Evolutionary conservation across 1,140 invertebrate genomes (phyloP).

Genomic region (Drosophila pseudoananassae): DNA sequence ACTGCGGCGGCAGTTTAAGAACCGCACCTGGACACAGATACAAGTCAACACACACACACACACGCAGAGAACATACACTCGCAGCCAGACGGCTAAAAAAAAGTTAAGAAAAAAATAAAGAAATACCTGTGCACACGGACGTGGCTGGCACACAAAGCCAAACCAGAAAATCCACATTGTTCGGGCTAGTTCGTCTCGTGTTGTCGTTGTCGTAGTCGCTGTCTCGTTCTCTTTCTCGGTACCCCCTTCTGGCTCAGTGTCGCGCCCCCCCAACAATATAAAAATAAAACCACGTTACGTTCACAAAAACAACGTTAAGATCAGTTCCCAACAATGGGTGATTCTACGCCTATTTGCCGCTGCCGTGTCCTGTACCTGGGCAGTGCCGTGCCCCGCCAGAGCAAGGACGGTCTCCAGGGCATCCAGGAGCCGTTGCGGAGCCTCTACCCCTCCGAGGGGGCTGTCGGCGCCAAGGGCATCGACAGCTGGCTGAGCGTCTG

Average conservation of each 20-base stretch:
- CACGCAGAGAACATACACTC: slow-evolving; percentile 29
- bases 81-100: slow-evolving; percentile 3
- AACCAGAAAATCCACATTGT: slow-evolving; percentile 83
- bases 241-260: slow-evolving; percentile 12
- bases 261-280: neutral
- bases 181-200: slow-evolving; percentile 19
- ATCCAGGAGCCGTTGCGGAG: slow-evolving; percentile 98
- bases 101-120: neutral
- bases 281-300: slow-evolving; percentile 17
- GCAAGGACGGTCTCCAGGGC: slow-evolving; percentile 98
- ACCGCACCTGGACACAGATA: slow-evolving; percentile 47
- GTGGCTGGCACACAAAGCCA: slow-evolving; percentile 73
- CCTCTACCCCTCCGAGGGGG: slow-evolving; percentile 92
- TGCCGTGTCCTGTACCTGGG: slow-evolving; percentile 99
- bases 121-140: slow-evolving; percentile 40
- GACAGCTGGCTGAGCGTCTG: slow-evolving; percentile 99
- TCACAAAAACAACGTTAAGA: slow-evolving; percentile 28
- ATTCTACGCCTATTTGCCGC: slow-evolving; percentile 96
- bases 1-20: slow-evolving; percentile 47
- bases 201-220: neutral
- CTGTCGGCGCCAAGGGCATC: slow-evolving; percentile 95
- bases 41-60: slow-evolving; percentile 20
- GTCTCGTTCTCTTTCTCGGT: slow-evolving; percentile 12
- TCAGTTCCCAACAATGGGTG: slow-evolving; percentile 70
- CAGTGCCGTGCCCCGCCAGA: slow-evolving; percentile 98